Evolutionary conservation across 2,797 vertebrate genomes (phyloP).

Genomic region (Dipus sagitta): DNA sequence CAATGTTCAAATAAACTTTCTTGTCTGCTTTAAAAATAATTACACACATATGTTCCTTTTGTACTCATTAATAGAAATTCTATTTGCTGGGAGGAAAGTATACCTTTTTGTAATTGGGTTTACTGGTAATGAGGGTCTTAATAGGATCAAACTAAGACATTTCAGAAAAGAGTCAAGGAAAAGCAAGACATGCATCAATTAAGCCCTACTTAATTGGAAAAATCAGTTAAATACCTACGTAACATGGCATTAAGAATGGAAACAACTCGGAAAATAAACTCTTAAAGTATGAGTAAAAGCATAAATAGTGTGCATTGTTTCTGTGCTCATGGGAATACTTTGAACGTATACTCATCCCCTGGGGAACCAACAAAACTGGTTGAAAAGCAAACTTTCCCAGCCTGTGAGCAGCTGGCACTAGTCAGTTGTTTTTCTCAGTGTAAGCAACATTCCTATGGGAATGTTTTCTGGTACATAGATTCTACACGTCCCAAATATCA

Average conservation of each 20-base stretch:
- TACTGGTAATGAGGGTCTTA: not conserved
- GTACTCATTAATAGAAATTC: not conserved
- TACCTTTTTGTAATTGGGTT: not conserved
- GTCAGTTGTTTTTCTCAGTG: slow-evolving; percentile 55
- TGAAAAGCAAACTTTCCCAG: slow-evolving; percentile 79
- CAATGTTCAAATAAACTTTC: slow-evolving; percentile 3
- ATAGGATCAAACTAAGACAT: slow-evolving; percentile 49
- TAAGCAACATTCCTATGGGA: slow-evolving; percentile 68
- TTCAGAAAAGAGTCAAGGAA: slow-evolving; percentile 56
- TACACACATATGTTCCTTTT: not conserved
- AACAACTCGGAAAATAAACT: slow-evolving; percentile 49
- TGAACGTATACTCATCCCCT: slow-evolving; percentile 39
- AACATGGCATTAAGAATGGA: slow-evolving; percentile 16
- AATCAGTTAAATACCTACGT: not conserved
- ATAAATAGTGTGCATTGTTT: slow-evolving; percentile 52
- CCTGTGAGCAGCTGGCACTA: slow-evolving; percentile 48
- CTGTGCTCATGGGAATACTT: slow-evolving; percentile 59
- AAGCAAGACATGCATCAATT: slow-evolving; percentile 6
- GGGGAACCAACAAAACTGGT: slow-evolving; percentile 56
- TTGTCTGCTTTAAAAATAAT: slow-evolving; percentile 21
- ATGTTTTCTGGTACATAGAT: slow-evolving; percentile 66
- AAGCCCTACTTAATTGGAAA: slow-evolving; percentile 26
- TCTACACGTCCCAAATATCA: slow-evolving; percentile 60
- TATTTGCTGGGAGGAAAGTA: not conserved
- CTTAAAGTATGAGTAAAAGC: slow-evolving; percentile 5